phyloP scores from a whole-genome alignment of 2,797 vertebrate genomes.

The Sardinella longiceps region DNA sequence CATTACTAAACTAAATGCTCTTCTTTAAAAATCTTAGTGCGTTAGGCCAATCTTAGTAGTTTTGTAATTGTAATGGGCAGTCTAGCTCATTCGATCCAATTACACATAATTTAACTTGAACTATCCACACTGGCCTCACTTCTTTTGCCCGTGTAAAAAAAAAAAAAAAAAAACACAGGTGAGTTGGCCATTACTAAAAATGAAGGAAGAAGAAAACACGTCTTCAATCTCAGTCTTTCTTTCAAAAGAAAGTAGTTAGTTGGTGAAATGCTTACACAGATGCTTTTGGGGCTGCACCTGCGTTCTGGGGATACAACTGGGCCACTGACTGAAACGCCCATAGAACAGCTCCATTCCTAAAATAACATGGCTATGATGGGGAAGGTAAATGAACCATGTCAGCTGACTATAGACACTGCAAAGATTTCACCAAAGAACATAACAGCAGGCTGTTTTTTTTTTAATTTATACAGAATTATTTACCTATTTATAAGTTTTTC shows the following conservation, averaged over 20 bases:
- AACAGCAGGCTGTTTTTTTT: neutral
- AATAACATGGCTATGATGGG: neutral
- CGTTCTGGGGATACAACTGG: slow-evolving; percentile 11
- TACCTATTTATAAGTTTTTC: neutral
- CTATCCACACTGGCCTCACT: neutral
- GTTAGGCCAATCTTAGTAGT: neutral
- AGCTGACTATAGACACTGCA: neutral
- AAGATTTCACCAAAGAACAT: neutral
- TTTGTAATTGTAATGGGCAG: neutral
- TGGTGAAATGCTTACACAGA: slow-evolving; percentile 3
- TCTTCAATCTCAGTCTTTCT: neutral
- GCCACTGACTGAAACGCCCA: neutral
- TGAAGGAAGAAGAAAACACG: neutral
- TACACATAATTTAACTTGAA: slow-evolving; percentile 13
- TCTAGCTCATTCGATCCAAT: neutral
- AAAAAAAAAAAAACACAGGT: neutral
- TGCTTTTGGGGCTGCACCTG: neutral
- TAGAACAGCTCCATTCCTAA: neutral
- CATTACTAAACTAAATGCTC: neutral
- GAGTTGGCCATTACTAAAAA: neutral
- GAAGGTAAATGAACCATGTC: neutral
- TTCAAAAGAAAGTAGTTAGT: neutral
- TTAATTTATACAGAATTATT: neutral
- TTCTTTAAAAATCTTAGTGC: neutral
- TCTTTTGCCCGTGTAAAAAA: neutral